These are phyloP conservation scores for Podiceps cristatus DNA, from an alignment of 2,113 vertebrate genomes.

Conservation along the genomic window DNA sequence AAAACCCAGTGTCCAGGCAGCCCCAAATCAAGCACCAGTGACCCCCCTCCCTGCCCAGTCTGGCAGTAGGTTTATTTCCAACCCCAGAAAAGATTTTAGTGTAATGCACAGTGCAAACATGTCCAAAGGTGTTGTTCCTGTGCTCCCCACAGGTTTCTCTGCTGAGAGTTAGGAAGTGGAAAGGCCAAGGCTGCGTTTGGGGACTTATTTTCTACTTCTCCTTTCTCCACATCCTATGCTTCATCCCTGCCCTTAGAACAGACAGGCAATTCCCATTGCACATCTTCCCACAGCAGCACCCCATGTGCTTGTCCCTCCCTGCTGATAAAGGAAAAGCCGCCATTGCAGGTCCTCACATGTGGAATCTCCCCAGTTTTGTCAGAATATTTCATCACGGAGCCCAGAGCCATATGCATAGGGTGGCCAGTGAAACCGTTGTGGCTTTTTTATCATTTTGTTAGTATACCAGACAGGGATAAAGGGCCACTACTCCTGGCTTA, in stretches of 20 bases:
- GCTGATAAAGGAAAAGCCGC: background rate
- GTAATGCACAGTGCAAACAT: background rate
- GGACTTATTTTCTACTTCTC: background rate
- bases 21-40: background rate
- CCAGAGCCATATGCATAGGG: background rate
- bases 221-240: background rate
- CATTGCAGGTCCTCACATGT: rapidly evolving
- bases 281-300: background rate
- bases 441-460: slow-evolving; percentile 3
- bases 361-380: background rate
- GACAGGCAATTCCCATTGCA: background rate
- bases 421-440: background rate
- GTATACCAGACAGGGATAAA: background rate
- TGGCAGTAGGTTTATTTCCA: background rate
- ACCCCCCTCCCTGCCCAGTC: background rate
- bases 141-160: background rate
- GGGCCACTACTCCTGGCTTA: background rate
- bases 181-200: background rate
- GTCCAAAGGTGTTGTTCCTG: background rate
- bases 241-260: background rate
- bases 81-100: background rate
- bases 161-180: background rate
- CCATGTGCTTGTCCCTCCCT: background rate
- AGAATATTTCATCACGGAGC: background rate
- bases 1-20: background rate